A percentile compares a stretch with the other conserved stretches of the same genome.
Conservation (phyloP, 2,113 vertebrate species). For the Ophiodon elongatus region DNA sequence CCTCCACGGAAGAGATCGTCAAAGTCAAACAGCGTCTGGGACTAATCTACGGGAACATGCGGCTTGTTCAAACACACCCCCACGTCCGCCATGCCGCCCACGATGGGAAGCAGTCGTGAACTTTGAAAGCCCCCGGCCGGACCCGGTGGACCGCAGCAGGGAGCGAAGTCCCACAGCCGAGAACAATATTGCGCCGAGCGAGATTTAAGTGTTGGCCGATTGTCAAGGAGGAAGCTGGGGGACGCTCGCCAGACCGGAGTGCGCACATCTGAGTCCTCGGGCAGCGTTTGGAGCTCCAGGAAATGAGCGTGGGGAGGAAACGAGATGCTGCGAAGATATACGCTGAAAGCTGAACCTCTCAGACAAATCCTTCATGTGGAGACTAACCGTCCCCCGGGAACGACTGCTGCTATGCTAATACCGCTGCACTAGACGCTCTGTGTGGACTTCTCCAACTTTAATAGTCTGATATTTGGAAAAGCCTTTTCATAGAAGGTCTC, state of each 20-base stretch:
- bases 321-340: constrained; percentile 26
- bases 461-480: background rate
- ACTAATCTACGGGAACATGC: background rate
- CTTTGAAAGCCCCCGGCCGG: background rate
- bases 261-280: constrained; percentile 43
- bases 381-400: constrained; percentile 1
- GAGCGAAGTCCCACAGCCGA: constrained; percentile 41
- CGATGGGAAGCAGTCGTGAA: constrained; percentile 9
- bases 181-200: constrained; percentile 32
- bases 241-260: constrained; percentile 28
- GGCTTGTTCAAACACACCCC: background rate
- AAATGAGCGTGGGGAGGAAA: constrained; percentile 22
- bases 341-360: constrained; percentile 48
- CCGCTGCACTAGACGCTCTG: too few relatives aligned
- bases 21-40: background rate
- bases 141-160: background rate
- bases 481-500: background rate
- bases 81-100: background rate
- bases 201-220: constrained; percentile 31
- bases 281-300: constrained; percentile 53
- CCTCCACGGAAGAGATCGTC: background rate
- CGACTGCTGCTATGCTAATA: background rate
- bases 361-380: constrained; percentile 33
- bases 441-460: background rate
- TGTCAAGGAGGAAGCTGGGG: constrained; percentile 27